A percentile compares a stretch with the other conserved stretches of the same genome.
Conservation (phyloP, 2,797 vertebrate species). For the Anabacerthia variegaticeps region DNA sequence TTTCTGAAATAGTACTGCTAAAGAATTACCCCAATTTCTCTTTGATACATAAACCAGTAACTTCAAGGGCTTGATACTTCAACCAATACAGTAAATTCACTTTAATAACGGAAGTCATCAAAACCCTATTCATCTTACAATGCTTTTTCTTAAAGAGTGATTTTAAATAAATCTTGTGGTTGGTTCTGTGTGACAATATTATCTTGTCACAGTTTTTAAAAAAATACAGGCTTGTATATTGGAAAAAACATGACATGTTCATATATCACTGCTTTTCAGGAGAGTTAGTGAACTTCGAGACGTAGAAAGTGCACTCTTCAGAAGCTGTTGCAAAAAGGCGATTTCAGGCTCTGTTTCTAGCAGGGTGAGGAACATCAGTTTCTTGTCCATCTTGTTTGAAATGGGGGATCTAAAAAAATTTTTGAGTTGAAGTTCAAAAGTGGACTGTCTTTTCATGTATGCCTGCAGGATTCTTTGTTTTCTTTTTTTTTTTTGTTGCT, state of each 20-base stretch:
- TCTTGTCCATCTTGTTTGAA: background rate
- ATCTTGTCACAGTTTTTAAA: background rate
- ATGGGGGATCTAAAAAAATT: background rate
- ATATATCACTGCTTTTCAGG: background rate
- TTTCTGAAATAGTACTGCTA: background rate
- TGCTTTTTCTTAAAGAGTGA: background rate
- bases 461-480: background rate
- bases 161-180: background rate
- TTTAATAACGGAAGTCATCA: background rate
- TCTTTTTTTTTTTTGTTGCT: background rate
- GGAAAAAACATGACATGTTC: background rate
- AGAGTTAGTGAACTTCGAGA: background rate
- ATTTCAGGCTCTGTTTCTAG: background rate
- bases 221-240: background rate
- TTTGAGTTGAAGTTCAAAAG: background rate
- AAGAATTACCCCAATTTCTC: background rate
- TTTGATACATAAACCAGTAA: background rate
- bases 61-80: background rate
- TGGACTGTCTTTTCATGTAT: background rate
- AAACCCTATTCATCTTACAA: background rate
- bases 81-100: background rate
- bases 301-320: background rate
- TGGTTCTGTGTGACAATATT: background rate
- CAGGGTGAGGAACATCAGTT: background rate
- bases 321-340: background rate